Base-by-base conservation (phyloP, 2,113 vertebrate species). In the Colistium nudipinnis region DNA sequence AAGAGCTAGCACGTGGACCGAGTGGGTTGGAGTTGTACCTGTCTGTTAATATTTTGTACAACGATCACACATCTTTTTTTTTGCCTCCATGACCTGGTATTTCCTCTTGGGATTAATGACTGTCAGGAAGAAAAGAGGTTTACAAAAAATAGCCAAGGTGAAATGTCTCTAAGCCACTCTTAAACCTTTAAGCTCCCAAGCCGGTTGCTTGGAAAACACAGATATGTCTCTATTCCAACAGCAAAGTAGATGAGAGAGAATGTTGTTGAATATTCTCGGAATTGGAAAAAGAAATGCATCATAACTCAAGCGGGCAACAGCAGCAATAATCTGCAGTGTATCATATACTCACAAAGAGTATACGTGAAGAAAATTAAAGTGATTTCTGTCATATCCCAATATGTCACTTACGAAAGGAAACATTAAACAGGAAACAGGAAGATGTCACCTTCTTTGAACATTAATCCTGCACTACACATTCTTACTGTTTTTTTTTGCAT, bases 71-170 rank as follows among this genome's bases (percentile, higher is more conserved):
- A 70, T 78, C 66, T 84, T 80, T 64, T 84, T 80, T 64, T 72
- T 75, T 77, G 51, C 77, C 54, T 77, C 53, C 2, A 1, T 62
- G 66, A 81, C 74, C 76, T 47, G 45, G 25, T 71, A 49, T 66
- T 66, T 79, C 31, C 48, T 63, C 74, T 76, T 64, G 44, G 41
- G 55, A 87, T 87, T 62, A 84, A 79, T 87, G 76, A 81, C 74
- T 82, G 78, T 84, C 76, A 70, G 16, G 28, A 49, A 27, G 10
- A 45, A 62, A 60, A 75, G 25, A 57, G 22, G 43, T 66, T 73
- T 70, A 48, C 38, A 79, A 70, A n/a, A 78, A 73, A 49, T 48
- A 74, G 33, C 22, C 47, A 82, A 69, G 74, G 76, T 77, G 60
- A 81, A 44, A 73, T 64, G 68, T 71, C 38, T 53, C 19, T 3